phyloP scores from a whole-genome alignment of 2,797 vertebrate genomes.

The Sphenodon punctatus region DNA sequence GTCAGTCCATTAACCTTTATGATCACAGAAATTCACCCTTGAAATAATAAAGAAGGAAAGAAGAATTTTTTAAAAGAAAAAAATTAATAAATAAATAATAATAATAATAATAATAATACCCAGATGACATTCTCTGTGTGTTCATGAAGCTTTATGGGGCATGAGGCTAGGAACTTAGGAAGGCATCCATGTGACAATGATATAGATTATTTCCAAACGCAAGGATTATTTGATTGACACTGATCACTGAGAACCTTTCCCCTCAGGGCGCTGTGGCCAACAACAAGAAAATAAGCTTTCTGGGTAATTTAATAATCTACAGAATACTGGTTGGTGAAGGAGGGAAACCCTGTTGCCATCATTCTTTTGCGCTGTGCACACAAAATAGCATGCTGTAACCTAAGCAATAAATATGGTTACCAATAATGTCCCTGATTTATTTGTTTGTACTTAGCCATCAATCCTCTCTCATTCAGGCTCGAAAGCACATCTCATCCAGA shows the following conservation, averaged over 20 bases:
- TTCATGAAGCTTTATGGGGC: neutral
- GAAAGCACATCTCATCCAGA: neutral
- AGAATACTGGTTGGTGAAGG: neutral
- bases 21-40: neutral
- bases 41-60: neutral
- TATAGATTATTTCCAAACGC: neutral
- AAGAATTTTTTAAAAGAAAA: neutral
- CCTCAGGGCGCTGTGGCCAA: neutral
- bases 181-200: neutral
- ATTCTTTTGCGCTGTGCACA: neutral
- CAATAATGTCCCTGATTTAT: conserved; percentile 1
- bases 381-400: neutral
- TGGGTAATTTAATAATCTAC: neutral
- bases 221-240: neutral
- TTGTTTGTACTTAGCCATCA: neutral
- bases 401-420: neutral
- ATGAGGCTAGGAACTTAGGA: neutral
- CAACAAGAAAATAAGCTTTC: neutral
- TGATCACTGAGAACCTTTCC: neutral
- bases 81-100: too few relatives aligned
- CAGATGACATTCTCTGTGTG: neutral
- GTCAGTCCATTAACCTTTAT: conserved; percentile 20
- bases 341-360: neutral
- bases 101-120: neutral
- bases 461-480: neutral